These are phyloP conservation scores for Drosophila siamana DNA, from an alignment of 2,888 invertebrate species.

Conservation along the genomic window DNA sequence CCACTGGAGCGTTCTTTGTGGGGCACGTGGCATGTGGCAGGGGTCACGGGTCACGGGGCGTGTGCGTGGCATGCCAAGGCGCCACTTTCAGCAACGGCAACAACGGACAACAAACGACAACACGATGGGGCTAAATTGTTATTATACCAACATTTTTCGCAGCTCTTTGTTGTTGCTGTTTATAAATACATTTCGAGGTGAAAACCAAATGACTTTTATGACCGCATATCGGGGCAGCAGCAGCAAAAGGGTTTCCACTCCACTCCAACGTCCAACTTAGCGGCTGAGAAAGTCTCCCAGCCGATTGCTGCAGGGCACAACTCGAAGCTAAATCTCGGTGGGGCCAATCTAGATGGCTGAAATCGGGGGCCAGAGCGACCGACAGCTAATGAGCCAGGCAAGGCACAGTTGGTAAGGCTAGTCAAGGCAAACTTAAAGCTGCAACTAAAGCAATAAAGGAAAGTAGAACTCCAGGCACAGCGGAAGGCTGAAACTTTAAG, in stretches of 20 bases:
- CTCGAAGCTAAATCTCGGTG: too few species aligned
- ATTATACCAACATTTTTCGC: conserved; percentile 55
- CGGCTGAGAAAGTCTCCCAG: too few species aligned
- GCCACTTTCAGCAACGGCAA: conserved; percentile 42
- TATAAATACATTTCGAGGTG: conserved; percentile 67
- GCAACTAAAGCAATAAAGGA: too few species aligned
- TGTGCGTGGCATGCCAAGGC: conserved; percentile 49
- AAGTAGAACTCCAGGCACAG: too few species aligned
- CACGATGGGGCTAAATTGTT: conserved; percentile 53
- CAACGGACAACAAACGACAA: conserved; percentile 16
- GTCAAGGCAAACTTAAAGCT: too few species aligned
- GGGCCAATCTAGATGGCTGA: too few species aligned
- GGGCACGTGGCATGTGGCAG: background rate
- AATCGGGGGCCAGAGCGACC: too few species aligned
- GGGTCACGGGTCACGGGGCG: background rate
- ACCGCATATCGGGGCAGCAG: conserved; percentile 43
- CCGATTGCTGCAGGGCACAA: too few species aligned
- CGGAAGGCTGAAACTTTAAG: too few species aligned
- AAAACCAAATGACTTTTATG: conserved; percentile 67
- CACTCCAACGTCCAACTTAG: too few species aligned
- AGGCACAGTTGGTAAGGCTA: too few species aligned
- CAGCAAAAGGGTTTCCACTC: conserved; percentile 21
- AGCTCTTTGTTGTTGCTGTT: conserved; percentile 39
- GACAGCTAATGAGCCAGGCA: too few species aligned
- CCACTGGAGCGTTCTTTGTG: background rate